Conservation (phyloP, 2,113 vertebrate species). For the Chloropsis cyanopogon region DNA sequence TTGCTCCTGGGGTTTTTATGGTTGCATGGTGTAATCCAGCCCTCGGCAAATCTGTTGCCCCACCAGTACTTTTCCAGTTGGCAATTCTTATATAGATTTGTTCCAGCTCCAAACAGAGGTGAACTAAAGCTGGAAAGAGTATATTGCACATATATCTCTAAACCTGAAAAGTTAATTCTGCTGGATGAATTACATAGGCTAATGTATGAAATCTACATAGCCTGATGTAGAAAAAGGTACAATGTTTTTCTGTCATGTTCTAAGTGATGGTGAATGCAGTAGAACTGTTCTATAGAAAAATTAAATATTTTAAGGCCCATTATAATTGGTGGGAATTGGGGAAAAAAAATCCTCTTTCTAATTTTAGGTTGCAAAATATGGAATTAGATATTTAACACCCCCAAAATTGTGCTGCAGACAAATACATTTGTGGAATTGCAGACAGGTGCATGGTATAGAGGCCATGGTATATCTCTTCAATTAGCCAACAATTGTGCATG, state of each 20-base stretch:
- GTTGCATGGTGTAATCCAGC: constrained; percentile 2
- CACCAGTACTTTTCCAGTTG: constrained; percentile 27
- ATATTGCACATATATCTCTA: not conserved
- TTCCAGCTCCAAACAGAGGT: constrained; percentile 18
- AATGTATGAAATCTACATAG: not conserved
- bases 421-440: not conserved
- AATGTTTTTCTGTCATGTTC: not conserved
- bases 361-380: not conserved
- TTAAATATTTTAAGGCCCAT: not conserved
- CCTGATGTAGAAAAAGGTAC: not conserved
- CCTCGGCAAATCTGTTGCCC: not conserved
- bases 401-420: not conserved
- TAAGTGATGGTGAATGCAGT: not conserved
- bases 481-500: not conserved
- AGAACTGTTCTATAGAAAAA: not conserved
- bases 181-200: not conserved
- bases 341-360: not conserved
- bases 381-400: not conserved
- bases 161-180: not conserved
- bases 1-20: not conserved
- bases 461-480: not conserved
- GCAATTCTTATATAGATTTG: not conserved
- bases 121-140: not conserved
- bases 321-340: not conserved
- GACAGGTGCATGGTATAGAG: not conserved